A percentile compares a stretch with the other conserved stretches of the same genome.
Conservation (phyloP, 2,113 vertebrate species). For the Odobenus rosmarus region DNA sequence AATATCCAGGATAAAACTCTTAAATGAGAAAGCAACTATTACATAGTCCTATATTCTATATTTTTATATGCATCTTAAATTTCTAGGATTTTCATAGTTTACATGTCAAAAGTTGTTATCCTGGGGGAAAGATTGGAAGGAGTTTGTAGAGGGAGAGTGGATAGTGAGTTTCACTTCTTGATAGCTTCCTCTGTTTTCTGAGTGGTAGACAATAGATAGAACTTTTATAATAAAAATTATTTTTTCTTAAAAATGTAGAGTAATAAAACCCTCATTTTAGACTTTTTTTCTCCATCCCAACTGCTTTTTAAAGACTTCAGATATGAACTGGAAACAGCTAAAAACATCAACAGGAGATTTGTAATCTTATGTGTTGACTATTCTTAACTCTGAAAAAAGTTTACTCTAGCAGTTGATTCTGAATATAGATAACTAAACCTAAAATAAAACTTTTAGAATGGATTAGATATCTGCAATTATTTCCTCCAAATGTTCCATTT, state of each 20-base stretch:
- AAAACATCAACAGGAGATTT: neutral
- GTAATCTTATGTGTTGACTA: neutral
- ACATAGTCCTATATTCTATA: neutral
- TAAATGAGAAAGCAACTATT: neutral
- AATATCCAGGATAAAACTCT: neutral
- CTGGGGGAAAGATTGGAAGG: neutral
- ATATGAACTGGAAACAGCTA: neutral
- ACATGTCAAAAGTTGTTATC: neutral
- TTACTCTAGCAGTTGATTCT: neutral
- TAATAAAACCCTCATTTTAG: neutral
- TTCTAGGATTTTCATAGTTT: neutral
- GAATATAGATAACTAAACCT: neutral
- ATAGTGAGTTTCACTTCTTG: neutral
- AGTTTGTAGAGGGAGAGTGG: neutral
- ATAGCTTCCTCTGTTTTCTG: neutral
- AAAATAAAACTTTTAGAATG: neutral
- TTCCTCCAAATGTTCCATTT: neutral
- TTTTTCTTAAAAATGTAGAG: slow-evolving; percentile 14
- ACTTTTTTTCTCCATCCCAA: neutral
- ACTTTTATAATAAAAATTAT: neutral
- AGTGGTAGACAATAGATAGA: neutral
- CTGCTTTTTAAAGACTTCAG: neutral
- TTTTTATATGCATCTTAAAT: neutral
- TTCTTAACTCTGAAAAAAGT: neutral
- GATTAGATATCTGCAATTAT: neutral